Conservation (phyloP, 2,888 invertebrate species). For the Melikaiella ostensackeni region DNA sequence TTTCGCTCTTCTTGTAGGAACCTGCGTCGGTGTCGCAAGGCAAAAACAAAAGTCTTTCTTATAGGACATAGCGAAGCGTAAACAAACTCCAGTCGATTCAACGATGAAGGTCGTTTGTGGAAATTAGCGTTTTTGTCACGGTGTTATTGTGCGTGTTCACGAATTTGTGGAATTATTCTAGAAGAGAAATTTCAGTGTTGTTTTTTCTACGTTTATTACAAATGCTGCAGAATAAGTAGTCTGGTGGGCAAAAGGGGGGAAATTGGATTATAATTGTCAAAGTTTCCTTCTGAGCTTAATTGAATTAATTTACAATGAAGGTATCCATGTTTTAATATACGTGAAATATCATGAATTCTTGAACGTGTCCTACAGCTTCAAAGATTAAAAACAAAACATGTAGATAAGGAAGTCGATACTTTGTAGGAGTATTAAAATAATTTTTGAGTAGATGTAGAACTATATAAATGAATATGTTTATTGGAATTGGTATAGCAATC, state of each 20-base stretch:
- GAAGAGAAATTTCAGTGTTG: background rate
- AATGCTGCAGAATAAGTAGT: background rate
- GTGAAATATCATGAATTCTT: no score
- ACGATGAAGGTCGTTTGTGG: slow-evolving; percentile 2
- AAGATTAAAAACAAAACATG: no score
- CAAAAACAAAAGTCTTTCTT: background rate
- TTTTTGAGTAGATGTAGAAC: no score
- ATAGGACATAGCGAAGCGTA: background rate
- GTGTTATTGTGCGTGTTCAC: background rate
- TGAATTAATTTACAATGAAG: background rate
- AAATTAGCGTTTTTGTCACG: background rate
- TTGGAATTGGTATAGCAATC: no score
- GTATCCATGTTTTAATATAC: no score
- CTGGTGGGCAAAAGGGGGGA: background rate
- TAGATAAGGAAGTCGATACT: no score
- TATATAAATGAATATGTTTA: no score
- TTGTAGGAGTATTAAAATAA: no score
- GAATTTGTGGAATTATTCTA: background rate
- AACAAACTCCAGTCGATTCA: background rate
- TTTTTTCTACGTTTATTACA: background rate
- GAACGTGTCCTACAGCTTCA: no score
- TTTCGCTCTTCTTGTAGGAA: background rate
- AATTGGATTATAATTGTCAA: background rate
- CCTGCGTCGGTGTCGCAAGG: background rate
- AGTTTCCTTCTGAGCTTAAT: background rate